Conservation (phyloP, 1,140 invertebrate genomes). For the Zophobas morio region DNA sequence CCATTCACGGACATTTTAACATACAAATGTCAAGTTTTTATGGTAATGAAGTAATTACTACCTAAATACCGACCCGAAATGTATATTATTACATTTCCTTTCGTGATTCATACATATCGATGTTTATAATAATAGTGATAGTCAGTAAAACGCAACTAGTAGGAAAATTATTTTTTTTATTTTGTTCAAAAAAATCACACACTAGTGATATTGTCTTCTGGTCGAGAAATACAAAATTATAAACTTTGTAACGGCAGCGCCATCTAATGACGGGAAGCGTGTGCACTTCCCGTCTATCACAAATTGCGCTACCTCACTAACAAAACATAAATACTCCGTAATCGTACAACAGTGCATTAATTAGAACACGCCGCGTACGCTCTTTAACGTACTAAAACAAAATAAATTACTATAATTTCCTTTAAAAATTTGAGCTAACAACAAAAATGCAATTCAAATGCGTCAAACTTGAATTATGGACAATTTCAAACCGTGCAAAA, state of each 20-base stretch:
- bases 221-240: constrained; percentile 14
- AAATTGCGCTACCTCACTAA: constrained; percentile 17
- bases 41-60: background rate
- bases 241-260: constrained; percentile 10
- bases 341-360: constrained; percentile 9
- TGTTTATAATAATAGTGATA: too few relatives aligned
- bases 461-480: too few relatives aligned
- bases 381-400: constrained; percentile 5
- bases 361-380: background rate
- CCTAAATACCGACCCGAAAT: too few relatives aligned
- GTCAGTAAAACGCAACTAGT: constrained; percentile 5
- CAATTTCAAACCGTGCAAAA: constrained; percentile 4
- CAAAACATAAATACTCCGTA: constrained; percentile 5
- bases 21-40: constrained; percentile 30
- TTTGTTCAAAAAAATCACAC: constrained; percentile 25
- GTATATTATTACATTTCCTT: too few relatives aligned
- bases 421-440: constrained; percentile 23
- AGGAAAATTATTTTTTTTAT: constrained; percentile 26
- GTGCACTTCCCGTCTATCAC: constrained; percentile 17
- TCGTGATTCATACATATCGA: too few relatives aligned
- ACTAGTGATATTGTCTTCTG: constrained; percentile 25
- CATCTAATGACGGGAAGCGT: constrained; percentile 29
- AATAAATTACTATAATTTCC: constrained; percentile 18
- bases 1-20: constrained; percentile 2
- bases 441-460: background rate